Evolutionary conservation across 2,888 invertebrate species (phyloP), one percentile per base, ranked within the genome.

Genomic region (Sarcophaga variegata): DNA sequence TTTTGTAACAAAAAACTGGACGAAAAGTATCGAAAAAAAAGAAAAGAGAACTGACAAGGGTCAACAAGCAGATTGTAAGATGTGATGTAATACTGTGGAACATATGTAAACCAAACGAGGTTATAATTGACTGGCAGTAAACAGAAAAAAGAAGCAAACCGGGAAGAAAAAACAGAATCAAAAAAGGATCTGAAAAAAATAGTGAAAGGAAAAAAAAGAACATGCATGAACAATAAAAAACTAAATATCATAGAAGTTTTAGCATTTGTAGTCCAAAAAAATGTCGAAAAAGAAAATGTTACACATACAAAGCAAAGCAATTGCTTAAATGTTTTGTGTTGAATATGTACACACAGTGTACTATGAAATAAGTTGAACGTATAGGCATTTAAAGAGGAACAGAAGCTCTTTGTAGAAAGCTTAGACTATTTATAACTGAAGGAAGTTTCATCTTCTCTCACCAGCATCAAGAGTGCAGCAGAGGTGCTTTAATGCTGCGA

Each of bases 71-170:
- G 59, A 76, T 82, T 82, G 72, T 72, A 74, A 79, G 75, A 71
- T 79, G 70, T 80, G 81, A 78, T 88, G 77, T 76, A 75, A 77
- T 82, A 74, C 78, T 72, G 74, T 77, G 81, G 62, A 85, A 84
- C 88, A 86, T 85, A 85, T 88, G 87, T 87, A 78, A 81, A 83
- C 82, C 82, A 85, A 88, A 88, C 84, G 88, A 88, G 83, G 86
- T 79, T 86, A 88, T 88, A 88, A 88, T 89, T 88, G 88, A 88
- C 88, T 86, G 84, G 49, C 78, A 85, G 71, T 79, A 81, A 81
- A 81, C 37, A 83, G 83, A 77, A 70, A 49, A 67, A 69, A 63
- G 62, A 8, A 27, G 62, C 37, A 62, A 49, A 67, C 3, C 54
- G 17, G 17, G 14, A 54, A 54, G 54, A 54, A 17, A 54, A 17